These are phyloP conservation scores for Alethe diademata DNA, from an alignment of 2,113 vertebrate genomes.

Conservation along the genomic window DNA sequence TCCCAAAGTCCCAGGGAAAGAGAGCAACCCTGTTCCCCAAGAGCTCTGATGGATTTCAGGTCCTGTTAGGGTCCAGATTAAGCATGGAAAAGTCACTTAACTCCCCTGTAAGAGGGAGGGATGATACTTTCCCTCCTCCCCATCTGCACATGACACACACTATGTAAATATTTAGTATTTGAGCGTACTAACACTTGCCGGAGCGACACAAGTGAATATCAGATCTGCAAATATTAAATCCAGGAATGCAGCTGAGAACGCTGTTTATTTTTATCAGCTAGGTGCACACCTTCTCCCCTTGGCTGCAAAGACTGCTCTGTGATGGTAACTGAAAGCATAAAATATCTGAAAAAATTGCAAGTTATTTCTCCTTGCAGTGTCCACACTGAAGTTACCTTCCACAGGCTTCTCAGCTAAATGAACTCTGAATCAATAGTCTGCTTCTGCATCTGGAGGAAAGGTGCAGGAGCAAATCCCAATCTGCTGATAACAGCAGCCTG, in stretches of 20 bases:
- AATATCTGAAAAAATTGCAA: not conserved
- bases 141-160: not conserved
- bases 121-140: conserved; percentile 15
- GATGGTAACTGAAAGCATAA: not conserved
- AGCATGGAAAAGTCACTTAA: not conserved
- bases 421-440: not conserved
- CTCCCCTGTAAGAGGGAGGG: not conserved
- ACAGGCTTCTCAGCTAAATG: not conserved
- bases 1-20: not conserved
- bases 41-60: not conserved
- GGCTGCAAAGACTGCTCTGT: not conserved
- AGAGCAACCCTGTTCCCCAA: not conserved
- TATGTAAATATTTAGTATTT: conserved; percentile 61
- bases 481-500: not conserved
- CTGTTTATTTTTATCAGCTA: conserved; percentile 58
- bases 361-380: not conserved
- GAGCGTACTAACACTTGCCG: not conserved
- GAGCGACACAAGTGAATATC: conserved; percentile 43
- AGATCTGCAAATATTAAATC: conserved; percentile 50
- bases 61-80: not conserved
- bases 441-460: not conserved
- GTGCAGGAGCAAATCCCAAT: not conserved
- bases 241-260: conserved; percentile 34
- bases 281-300: conserved; percentile 41
- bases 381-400: not conserved